Evolutionary conservation across 1,140 invertebrate genomes (phyloP).

Genomic region (Lasioglossum albipes): DNA sequence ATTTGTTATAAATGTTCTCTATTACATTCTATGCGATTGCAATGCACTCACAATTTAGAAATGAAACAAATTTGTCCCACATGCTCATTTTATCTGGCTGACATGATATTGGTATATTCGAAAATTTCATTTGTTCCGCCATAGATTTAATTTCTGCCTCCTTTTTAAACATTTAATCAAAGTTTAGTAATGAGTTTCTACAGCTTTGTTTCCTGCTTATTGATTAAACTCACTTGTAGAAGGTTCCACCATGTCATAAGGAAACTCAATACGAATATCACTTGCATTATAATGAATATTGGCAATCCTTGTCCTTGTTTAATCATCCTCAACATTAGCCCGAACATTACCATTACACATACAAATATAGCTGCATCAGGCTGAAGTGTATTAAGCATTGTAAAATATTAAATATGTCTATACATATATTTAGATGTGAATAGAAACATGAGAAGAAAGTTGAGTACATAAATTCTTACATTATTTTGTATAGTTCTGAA

Average conservation of each 20-base stretch:
- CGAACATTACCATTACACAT: conserved; percentile 39
- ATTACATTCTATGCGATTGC: too few species aligned
- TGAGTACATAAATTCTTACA: conserved; percentile 52
- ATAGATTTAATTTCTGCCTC: conserved; percentile 67
- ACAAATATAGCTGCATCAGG: conserved; percentile 49
- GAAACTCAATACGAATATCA: conserved; percentile 65
- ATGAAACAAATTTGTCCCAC: conserved; percentile 39
- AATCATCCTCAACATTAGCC: conserved; percentile 43
- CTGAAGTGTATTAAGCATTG: conserved; percentile 54
- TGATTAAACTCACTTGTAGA: conserved; percentile 59
- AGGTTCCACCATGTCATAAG: conserved; percentile 69
- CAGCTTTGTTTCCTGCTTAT: neutral
- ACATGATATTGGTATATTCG: conserved; percentile 62
- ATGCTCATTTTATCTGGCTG: conserved; percentile 59
- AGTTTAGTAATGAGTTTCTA: neutral
- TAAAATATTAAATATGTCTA: conserved; percentile 8
- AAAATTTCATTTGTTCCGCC: conserved; percentile 57
- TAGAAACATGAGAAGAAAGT: neutral
- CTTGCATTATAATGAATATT: conserved; percentile 48
- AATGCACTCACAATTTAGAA: conserved; percentile 31
- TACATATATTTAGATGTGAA: neutral
- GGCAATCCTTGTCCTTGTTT: conserved; percentile 51
- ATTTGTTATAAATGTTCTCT: neutral
- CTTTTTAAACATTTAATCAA: conserved; percentile 44
- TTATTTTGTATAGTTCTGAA: conserved; percentile 35